phyloP scores from a whole-genome alignment of 2,888 invertebrate genomes.

The Philonicus albiceps region DNA sequence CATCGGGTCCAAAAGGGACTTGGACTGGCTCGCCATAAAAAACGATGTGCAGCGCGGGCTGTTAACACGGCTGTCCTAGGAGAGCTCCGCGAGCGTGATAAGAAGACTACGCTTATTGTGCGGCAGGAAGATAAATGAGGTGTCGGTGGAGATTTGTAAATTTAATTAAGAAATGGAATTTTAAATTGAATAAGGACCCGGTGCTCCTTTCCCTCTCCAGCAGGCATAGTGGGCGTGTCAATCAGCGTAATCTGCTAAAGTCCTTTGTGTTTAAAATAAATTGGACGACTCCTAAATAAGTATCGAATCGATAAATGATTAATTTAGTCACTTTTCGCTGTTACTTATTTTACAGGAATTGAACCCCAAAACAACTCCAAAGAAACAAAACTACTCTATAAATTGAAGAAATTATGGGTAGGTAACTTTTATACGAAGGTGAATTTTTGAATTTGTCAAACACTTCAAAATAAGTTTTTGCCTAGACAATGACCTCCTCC shows the following conservation, averaged over 20 bases:
- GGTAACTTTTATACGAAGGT: neutral
- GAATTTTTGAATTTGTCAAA: no score
- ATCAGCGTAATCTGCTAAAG: neutral
- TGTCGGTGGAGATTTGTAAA: neutral
- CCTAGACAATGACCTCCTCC: no score
- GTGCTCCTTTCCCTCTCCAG: neutral
- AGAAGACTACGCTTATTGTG: neutral
- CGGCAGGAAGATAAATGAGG: neutral
- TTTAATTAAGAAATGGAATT: constrained; percentile 12
- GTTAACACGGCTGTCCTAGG: neutral
- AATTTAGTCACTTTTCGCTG: neutral
- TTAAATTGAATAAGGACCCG: neutral
- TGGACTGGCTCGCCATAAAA: neutral
- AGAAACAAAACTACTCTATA: neutral
- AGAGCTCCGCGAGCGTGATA: neutral
- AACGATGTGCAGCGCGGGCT: neutral
- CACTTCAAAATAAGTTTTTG: no score
- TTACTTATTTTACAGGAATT: neutral
- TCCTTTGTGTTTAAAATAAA: neutral
- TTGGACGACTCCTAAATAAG: neutral
- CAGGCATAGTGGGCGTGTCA: neutral
- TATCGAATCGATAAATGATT: neutral
- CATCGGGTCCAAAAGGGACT: neutral
- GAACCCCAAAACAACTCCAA: neutral
- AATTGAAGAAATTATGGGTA: neutral